Conservation (phyloP, 2,113 vertebrate species). For the Eolophus roseicapilla region DNA sequence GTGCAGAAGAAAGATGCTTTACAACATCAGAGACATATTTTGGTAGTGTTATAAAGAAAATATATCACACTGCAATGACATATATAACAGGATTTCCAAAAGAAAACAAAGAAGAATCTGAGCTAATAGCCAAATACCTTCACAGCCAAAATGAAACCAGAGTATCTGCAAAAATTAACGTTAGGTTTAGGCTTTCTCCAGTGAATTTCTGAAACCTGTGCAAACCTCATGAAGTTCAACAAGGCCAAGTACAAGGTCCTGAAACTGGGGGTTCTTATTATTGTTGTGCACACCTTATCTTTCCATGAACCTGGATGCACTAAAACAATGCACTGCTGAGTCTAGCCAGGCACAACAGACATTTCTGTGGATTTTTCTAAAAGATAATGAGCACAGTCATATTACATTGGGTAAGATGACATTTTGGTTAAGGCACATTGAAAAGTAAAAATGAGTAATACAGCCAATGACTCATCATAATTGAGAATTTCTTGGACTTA, state of each 20-base stretch:
- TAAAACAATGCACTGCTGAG: neutral
- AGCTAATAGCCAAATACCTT: neutral
- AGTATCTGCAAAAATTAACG: neutral
- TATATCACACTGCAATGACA: neutral
- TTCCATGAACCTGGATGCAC: neutral
- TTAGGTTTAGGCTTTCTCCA: neutral
- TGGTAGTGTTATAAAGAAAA: neutral
- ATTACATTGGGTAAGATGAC: fast-evolving
- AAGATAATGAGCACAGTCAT: neutral
- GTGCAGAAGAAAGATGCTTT: neutral
- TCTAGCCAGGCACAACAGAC: neutral
- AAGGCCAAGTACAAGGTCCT: neutral
- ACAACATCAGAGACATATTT: neutral
- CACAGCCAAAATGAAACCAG: neutral
- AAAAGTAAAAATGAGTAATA: neutral
- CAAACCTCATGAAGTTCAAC: neutral
- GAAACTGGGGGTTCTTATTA: neutral
- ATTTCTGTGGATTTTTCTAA: neutral
- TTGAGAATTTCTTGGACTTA: neutral
- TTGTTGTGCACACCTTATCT: neutral
- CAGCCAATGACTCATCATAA: neutral
- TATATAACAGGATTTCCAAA: neutral
- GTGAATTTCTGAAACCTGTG: neutral
- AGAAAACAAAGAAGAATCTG: neutral
- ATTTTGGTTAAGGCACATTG: neutral